Evolutionary conservation across 2,888 invertebrate genomes (phyloP).

Genomic region (Philereme vetulata): DNA sequence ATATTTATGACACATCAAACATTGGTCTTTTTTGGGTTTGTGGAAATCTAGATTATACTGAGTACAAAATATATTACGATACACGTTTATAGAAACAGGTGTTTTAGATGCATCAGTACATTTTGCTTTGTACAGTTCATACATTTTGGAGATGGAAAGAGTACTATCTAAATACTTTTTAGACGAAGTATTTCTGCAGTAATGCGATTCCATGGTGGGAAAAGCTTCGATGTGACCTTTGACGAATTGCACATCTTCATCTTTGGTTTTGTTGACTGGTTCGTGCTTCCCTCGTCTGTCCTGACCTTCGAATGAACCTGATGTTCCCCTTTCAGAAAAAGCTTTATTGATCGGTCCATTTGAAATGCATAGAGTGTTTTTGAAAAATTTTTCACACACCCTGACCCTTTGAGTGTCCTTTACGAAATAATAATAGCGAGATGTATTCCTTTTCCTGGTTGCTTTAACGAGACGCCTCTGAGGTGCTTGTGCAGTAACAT

Average conservation of each 20-base stretch:
- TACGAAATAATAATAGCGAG: slow-evolving; percentile 4
- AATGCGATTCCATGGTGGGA: slow-evolving; percentile 32
- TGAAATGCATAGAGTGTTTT: slow-evolving; percentile 9
- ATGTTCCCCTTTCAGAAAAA: not conserved
- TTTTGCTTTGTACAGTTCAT: slow-evolving; percentile 27
- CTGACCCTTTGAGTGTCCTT: not conserved
- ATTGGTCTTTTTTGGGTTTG: slow-evolving; percentile 27
- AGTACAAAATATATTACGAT: slow-evolving; percentile 22
- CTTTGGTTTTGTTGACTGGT: slow-evolving; percentile 7
- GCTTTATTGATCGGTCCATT: slow-evolving; percentile 7
- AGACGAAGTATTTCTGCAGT: slow-evolving; percentile 28
- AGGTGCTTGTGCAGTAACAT: not conserved
- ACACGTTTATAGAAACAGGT: slow-evolving; percentile 25
- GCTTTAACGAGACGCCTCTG: not conserved
- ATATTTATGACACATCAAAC: slow-evolving; percentile 23
- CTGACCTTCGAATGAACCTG: not conserved
- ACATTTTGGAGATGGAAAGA: slow-evolving; percentile 27
- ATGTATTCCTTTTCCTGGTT: slow-evolving; percentile 4
- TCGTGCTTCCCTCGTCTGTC: slow-evolving; percentile 2
- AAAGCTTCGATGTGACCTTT: slow-evolving; percentile 26
- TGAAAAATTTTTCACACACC: slow-evolving; percentile 10
- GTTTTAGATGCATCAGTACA: slow-evolving; percentile 3
- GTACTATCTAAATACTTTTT: slow-evolving; percentile 25
- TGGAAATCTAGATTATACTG: slow-evolving; percentile 27
- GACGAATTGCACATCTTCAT: slow-evolving; percentile 13